Conservation (phyloP, 1,140 invertebrate species). For the Andrena cerasifolii region DNA sequence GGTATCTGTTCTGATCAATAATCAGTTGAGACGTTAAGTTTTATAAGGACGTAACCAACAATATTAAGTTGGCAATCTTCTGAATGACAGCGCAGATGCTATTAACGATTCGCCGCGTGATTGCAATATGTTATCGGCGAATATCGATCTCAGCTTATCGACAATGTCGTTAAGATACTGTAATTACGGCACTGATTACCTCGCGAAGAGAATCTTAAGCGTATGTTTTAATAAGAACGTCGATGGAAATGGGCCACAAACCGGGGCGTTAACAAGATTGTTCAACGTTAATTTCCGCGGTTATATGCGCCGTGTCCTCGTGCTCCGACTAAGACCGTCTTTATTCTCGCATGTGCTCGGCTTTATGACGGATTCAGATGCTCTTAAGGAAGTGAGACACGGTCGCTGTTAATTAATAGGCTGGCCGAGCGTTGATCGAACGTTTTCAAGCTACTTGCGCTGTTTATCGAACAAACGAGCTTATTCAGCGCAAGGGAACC, state of each 20-base stretch:
- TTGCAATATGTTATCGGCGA: too few relatives aligned
- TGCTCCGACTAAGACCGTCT: neutral
- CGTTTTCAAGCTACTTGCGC: conserved; percentile 48
- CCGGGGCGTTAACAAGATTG: conserved; percentile 52
- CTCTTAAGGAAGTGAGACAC: conserved; percentile 65
- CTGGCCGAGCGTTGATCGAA: conserved; percentile 61
- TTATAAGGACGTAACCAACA: too few relatives aligned
- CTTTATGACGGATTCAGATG: conserved; percentile 60
- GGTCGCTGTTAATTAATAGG: conserved; percentile 66
- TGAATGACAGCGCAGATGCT: too few relatives aligned
- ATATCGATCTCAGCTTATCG: too few relatives aligned
- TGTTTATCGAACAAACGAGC: conserved; percentile 67
- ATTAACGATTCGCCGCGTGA: too few relatives aligned
- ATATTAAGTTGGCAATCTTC: too few relatives aligned
- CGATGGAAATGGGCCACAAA: conserved; percentile 34
- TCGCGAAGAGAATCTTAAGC: too few relatives aligned
- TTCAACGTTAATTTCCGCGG: conserved; percentile 39
- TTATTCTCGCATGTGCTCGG: conserved; percentile 16
- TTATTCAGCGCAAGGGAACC: conserved; percentile 58
- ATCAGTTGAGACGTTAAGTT: too few relatives aligned
- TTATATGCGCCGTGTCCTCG: conserved; percentile 57
- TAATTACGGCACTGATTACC: too few relatives aligned
- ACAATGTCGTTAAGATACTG: too few relatives aligned
- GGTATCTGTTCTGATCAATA: too few relatives aligned
- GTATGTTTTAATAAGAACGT: neutral